Evolutionary conservation across 2,797 vertebrate species (phyloP).

Genomic region (Leuciscus waleckii): DNA sequence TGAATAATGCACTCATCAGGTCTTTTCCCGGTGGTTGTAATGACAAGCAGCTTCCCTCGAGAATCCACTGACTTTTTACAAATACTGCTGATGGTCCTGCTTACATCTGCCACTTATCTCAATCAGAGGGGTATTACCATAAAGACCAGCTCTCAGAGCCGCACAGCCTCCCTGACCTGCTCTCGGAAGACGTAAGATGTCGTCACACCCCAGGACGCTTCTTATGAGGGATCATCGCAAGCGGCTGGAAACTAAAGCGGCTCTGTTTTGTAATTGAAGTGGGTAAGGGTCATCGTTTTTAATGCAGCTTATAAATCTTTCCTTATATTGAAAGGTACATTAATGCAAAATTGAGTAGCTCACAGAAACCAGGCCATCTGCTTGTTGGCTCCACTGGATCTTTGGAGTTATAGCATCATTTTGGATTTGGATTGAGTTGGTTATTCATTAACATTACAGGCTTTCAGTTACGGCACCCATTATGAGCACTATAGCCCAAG

Average conservation of each 20-base stretch:
- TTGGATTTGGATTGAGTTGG: constrained; percentile 47
- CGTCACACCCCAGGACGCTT: not conserved
- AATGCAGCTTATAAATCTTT: constrained; percentile 16
- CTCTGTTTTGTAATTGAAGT: constrained; percentile 29
- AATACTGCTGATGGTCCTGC: constrained; percentile 83
- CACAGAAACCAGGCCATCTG: constrained; percentile 34
- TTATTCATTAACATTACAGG: constrained; percentile 56
- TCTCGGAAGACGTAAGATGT: constrained; percentile 31
- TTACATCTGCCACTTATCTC: constrained; percentile 60
- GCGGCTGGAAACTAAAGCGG: not conserved
- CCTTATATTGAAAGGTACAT: constrained; percentile 33
- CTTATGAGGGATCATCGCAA: not conserved
- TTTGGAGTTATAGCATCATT: constrained; percentile 48
- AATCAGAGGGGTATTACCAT: constrained; percentile 67
- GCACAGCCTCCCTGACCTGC: constrained; percentile 63
- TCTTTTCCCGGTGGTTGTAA: constrained; percentile 82
- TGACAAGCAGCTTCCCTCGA: constrained; percentile 77
- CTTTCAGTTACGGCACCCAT: constrained; percentile 51
- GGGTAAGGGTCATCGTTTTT: not conserved
- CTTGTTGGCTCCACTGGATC: constrained; percentile 18
- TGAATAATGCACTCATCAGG: constrained; percentile 89
- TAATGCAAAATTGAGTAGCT: constrained; percentile 36
- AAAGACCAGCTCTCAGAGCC: constrained; percentile 64
- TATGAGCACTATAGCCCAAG: constrained; percentile 50
- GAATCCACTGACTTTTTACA: constrained; percentile 81